phyloP scores from a whole-genome alignment of 2,113 vertebrate genomes.

The Odobenus rosmarus region DNA sequence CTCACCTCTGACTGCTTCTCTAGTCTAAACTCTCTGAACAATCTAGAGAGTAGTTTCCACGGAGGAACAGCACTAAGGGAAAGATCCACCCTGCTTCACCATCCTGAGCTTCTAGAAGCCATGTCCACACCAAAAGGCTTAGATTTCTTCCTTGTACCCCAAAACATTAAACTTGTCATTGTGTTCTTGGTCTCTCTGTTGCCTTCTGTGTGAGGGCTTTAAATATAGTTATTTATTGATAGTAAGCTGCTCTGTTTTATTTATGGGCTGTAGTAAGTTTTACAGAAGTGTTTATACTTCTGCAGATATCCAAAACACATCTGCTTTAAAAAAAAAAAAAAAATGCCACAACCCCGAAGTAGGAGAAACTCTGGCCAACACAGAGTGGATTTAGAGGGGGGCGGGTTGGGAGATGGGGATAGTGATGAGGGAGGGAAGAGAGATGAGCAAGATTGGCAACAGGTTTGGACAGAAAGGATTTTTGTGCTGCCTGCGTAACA shows the following conservation, averaged over 20 bases:
- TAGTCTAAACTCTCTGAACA: neutral
- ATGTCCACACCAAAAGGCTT: neutral
- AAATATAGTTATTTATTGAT: constrained; percentile 67
- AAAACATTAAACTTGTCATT: constrained; percentile 14
- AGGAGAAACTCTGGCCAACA: constrained; percentile 50
- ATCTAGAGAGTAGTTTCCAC: neutral
- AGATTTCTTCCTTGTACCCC: neutral
- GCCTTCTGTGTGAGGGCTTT: constrained; percentile 51
- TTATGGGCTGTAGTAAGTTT: constrained; percentile 71
- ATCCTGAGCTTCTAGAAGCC: neutral
- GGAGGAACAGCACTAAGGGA: rapidly evolving
- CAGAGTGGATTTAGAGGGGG: neutral
- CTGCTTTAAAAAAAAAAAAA: neutral
- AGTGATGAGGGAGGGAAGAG: neutral
- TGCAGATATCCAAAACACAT: constrained; percentile 64
- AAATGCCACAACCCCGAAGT: constrained; percentile 36
- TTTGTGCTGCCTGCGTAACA: constrained; percentile 68
- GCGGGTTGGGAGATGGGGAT: neutral
- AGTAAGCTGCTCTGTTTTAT: constrained; percentile 59
- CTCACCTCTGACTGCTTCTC: neutral
- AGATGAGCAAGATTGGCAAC: neutral
- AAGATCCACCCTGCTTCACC: neutral
- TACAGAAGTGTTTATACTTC: constrained; percentile 63
- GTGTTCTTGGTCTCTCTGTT: constrained; percentile 18
- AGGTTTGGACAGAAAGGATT: constrained; percentile 57